Evolutionary conservation across 2,888 invertebrate species (phyloP), one percentile per base, ranked within the genome.

Genomic region (Nomada lathburiana): DNA sequence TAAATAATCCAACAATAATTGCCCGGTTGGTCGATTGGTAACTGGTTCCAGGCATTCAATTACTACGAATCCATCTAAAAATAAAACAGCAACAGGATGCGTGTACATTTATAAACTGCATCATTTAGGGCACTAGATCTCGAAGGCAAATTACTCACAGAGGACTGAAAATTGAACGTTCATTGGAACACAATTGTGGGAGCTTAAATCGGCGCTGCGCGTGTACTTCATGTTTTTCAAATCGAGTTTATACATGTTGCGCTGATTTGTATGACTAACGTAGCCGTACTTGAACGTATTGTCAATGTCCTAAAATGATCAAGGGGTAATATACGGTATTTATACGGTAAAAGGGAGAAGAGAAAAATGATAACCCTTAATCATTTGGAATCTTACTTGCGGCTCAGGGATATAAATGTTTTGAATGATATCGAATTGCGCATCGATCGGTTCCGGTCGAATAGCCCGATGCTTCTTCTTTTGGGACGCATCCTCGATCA

Each of bases 401-500:
- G 83, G 93, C 23, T 95, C 95, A 9, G 96, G 96, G 84, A 96
- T 95, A 92, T 95, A 96, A 44, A 96, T 94, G 73, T 95, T 95
- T 86, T 95, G 95, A 7, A 97, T 96, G 88, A 96, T 94, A 94
- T 97, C 97, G 92, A 97, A 97, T 91, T 96, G 96, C 18, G 96
- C 96, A 89, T 97, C 96, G 60, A 97, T 96, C 0, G 97, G 97
- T 91, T 97, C 96, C 1, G 96, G 96, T 92, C 96, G 96, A 2
- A 96, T 96, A 0, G 96, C 96, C 91, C 96, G 96, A 92, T 97
- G 97, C 90, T 96, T 96, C 75, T 96, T 94, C 92, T 96, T 96
- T 91, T 96, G 96, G 23, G 96, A 95, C 44, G 97, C 97, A 91
- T 96, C 96, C 63, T 97, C 94, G 85, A 97, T 96, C n/a, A 97